These are phyloP conservation scores for Coptodon rendalli DNA, from an alignment of 2,113 vertebrate species.

Conservation along the genomic window DNA sequence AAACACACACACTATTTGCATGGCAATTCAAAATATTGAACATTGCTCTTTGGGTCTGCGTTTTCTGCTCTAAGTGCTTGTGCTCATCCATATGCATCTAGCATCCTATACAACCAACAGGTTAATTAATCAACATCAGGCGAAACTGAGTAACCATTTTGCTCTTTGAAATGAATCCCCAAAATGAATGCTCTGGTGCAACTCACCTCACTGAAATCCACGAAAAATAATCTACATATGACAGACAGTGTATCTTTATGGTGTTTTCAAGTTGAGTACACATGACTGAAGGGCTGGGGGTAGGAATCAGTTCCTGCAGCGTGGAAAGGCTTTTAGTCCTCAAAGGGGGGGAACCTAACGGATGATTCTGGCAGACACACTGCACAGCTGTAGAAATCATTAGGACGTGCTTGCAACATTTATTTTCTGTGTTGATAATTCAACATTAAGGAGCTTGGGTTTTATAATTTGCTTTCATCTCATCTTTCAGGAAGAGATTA, in stretches of 20 bases:
- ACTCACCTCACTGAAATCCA: neutral
- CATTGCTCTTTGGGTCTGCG: neutral
- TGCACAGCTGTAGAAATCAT: slow-evolving; percentile 62
- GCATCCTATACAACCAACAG: slow-evolving; percentile 2
- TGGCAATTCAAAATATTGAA: neutral
- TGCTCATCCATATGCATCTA: neutral
- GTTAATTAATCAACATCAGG: slow-evolving; percentile 37
- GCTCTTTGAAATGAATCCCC: neutral
- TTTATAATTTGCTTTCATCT: slow-evolving; percentile 23
- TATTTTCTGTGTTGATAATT: slow-evolving; percentile 39
- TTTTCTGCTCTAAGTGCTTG: neutral
- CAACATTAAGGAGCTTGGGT: slow-evolving; percentile 18
- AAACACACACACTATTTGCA: neutral
- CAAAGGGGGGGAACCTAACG: slow-evolving; percentile 31
- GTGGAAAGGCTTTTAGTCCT: slow-evolving; percentile 53
- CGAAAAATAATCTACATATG: neutral
- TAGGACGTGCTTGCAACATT: slow-evolving; percentile 22
- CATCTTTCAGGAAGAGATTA: slow-evolving; percentile 21
- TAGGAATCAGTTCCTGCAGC: slow-evolving; percentile 45
- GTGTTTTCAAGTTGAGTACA: slow-evolving; percentile 43
- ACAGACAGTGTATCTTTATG: slow-evolving; percentile 9
- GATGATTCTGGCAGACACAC: slow-evolving; percentile 56
- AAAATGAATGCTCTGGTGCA: neutral
- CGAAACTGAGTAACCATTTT: neutral
- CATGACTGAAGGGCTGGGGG: slow-evolving; percentile 18